Evolutionary conservation across 2,113 vertebrate species (phyloP), one percentile per base, ranked within the genome.

Genomic region (Gallinago jamesoni): DNA sequence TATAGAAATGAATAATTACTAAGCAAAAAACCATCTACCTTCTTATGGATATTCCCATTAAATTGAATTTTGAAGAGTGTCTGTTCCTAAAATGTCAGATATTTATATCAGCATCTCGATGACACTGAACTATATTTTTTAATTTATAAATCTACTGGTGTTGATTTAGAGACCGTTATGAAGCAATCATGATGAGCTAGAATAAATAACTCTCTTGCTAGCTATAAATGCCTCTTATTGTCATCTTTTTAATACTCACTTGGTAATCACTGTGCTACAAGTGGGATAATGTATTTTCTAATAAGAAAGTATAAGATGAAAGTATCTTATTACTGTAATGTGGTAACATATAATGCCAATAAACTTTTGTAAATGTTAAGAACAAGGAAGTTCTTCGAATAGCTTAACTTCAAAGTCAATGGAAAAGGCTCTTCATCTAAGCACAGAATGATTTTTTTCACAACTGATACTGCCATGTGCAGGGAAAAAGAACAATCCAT

Each of bases 241-340:
- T 14, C 47, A 95, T 62, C 67, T 94, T 48, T 95, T 87, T 90
- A 95, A 78, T 84, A 84, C 59, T 96, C 39, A 37, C 27, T 91
- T 23, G 41, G 13, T 43, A 43, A 43, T 43, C 41, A 16, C 41
- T 80, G 50, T 73, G 31, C 84, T 80, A 52, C 35, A 79, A 84
- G 73, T 22, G 85, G 82, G 41, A 86, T 66, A 94, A 95, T 88
- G 63, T 93, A 92, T 95, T 97, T 97, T 94, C 81, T 92, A 96
- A 96, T 86, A 48, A 79, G 81, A 80, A 91, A 93, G 22, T 84
- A 63, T 57, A 57, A 97, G 92, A 93, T 93, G 12, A 78, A 86
- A 52, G 50, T 55, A 37, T 78, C 60, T 92, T 96, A 86, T 93
- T 90, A 96, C 82, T 75, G 31, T 93, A 94, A 92, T 93, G 53